A percentile compares a stretch with the other conserved stretches of the same genome.
phyloP scores from a whole-genome alignment of 2,113 vertebrate genomes.

The Zingel zingel region DNA sequence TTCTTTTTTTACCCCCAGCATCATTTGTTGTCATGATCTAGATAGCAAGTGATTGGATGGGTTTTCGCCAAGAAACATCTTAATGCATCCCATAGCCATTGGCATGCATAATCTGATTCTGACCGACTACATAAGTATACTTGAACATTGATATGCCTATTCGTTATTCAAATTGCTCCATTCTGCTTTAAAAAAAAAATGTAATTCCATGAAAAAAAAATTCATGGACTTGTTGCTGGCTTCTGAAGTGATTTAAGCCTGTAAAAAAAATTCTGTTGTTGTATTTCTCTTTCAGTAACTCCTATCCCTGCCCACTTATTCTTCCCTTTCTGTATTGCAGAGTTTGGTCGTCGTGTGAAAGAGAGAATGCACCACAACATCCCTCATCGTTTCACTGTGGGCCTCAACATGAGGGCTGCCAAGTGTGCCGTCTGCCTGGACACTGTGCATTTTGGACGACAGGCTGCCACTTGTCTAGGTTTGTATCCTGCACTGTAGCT shows the following conservation, averaged over 20 bases:
- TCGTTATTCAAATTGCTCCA: slow-evolving; percentile 43
- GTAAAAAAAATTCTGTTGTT: slow-evolving; percentile 3
- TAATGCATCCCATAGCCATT: slow-evolving; percentile 56
- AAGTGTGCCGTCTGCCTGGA: slow-evolving; percentile 98
- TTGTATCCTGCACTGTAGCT: slow-evolving; percentile 38
- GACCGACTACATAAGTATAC: slow-evolving; percentile 12
- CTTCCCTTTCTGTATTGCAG: slow-evolving; percentile 76
- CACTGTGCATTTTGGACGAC: slow-evolving; percentile 98
- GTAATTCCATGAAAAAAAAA: too few relatives aligned
- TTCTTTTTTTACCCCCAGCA: neutral
- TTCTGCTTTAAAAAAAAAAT: slow-evolving; percentile 32
- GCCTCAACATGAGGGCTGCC: slow-evolving; percentile 97
- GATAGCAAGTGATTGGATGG: slow-evolving; percentile 17
- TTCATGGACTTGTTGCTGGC: slow-evolving; percentile 21
- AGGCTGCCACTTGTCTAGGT: slow-evolving; percentile 98
- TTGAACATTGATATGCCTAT: slow-evolving; percentile 16
- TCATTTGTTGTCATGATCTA: slow-evolving; percentile 30
- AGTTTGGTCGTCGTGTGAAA: slow-evolving; percentile 95
- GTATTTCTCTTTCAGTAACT: slow-evolving; percentile 25
- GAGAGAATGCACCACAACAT: slow-evolving; percentile 99
- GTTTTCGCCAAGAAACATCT: slow-evolving; percentile 46
- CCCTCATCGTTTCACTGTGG: slow-evolving; percentile 97
- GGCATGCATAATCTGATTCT: slow-evolving; percentile 52
- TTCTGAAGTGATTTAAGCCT: slow-evolving; percentile 2
- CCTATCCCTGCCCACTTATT: neutral